A percentile compares a stretch with the other conserved stretches of the same genome.
These are phyloP conservation scores for Prinia subflava DNA, from an alignment of 2,113 vertebrate genomes.

Conservation along the genomic window DNA sequence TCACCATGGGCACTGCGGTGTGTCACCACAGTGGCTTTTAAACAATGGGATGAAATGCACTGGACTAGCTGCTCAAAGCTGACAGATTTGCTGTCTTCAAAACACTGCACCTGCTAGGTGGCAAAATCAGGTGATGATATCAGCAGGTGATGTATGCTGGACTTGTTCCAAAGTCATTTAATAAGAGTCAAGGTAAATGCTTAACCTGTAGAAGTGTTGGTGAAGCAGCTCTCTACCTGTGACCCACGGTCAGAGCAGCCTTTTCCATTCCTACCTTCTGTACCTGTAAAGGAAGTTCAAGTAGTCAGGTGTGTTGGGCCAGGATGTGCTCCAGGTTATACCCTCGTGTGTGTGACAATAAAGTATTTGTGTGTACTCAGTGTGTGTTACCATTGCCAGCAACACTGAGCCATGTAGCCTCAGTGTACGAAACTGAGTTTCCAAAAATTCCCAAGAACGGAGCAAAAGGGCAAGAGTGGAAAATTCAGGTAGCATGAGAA, in stretches of 20 bases:
- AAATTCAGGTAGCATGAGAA: not conserved
- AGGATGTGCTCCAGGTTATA: fast-evolving
- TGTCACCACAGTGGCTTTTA: not conserved
- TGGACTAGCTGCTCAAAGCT: not conserved
- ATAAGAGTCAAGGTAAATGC: not conserved
- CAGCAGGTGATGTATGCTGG: not conserved
- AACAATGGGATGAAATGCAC: not conserved
- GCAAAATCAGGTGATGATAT: not conserved
- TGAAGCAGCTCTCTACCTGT: not conserved
- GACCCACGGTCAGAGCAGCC: not conserved
- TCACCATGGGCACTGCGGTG: fast-evolving
- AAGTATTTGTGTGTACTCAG: not conserved
- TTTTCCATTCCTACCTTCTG: fast-evolving
- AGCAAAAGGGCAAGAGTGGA: not conserved
- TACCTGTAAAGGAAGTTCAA: not conserved
- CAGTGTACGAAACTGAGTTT: not conserved
- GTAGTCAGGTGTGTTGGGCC: not conserved
- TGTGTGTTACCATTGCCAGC: too few relatives aligned
- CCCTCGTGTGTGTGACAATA: fast-evolving
- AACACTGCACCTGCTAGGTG: not conserved
- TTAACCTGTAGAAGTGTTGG: not conserved
- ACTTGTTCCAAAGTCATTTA: not conserved
- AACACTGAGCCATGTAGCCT: not conserved
- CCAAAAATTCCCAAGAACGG: not conserved
- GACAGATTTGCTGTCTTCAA: not conserved